Percentiles rank a stretch among this genome's conserved stretches.
Conservation (phyloP, 1,140 invertebrate genomes). For the Lucilia cuprina region DNA sequence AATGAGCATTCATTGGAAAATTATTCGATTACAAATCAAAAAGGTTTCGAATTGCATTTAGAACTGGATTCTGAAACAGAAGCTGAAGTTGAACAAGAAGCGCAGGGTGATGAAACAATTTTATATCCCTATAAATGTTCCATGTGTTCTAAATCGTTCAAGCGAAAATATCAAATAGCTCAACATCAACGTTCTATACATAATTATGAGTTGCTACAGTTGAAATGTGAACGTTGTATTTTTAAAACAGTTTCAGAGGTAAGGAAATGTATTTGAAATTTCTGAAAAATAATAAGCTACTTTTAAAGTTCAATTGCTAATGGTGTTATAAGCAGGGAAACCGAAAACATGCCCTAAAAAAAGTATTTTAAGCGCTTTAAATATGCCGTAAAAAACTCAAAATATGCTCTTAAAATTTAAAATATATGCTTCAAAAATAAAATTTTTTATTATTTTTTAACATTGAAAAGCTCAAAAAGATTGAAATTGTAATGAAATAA, state of each 20-base stretch:
- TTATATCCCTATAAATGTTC: slow-evolving; percentile 61
- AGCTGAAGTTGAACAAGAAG: slow-evolving; percentile 36
- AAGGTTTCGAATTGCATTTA: slow-evolving; percentile 53
- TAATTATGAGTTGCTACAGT: slow-evolving; percentile 47
- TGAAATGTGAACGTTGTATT: slow-evolving; percentile 51
- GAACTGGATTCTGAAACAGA: slow-evolving; percentile 58
- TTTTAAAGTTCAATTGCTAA: too few relatives aligned
- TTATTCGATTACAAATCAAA: slow-evolving; percentile 57
- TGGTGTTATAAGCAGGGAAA: too few relatives aligned
- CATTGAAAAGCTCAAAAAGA: too few relatives aligned
- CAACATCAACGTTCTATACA: slow-evolving; percentile 57
- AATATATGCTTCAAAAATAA: too few relatives aligned
- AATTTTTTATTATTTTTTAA: too few relatives aligned
- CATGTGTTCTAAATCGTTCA: slow-evolving; percentile 63
- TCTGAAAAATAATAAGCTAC: too few relatives aligned
- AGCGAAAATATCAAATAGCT: slow-evolving; percentile 53
- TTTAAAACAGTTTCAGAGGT: slow-evolving; percentile 50
- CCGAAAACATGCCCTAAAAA: too few relatives aligned
- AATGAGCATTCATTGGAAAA: slow-evolving; percentile 44
- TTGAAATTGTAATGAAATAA: too few relatives aligned
- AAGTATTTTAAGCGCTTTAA: too few relatives aligned
- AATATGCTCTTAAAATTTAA: too few relatives aligned
- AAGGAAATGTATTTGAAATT: neutral
- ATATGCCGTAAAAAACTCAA: too few relatives aligned
- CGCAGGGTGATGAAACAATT: too few relatives aligned